A percentile compares a stretch with the other conserved stretches of the same genome.
These are phyloP conservation scores for Trichosurus vulpecula DNA, from an alignment of 2,797 vertebrate species.

Conservation along the genomic window DNA sequence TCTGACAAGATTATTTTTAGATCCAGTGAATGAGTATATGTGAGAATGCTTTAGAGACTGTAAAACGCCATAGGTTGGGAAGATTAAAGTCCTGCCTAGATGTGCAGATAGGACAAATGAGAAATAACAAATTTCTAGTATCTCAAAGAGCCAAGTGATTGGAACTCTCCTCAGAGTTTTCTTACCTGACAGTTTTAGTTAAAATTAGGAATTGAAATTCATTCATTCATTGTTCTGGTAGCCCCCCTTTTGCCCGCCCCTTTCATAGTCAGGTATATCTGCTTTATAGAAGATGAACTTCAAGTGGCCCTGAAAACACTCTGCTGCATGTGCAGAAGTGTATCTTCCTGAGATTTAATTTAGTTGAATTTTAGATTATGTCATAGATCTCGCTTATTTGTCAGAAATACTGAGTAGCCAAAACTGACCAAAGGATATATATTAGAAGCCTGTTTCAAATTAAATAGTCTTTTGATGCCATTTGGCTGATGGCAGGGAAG, in stretches of 20 bases:
- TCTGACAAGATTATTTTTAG: background rate
- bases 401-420: slow-evolving; percentile 18
- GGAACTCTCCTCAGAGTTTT: background rate
- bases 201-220: background rate
- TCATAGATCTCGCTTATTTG: background rate
- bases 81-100: slow-evolving; percentile 12
- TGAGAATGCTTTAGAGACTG: background rate
- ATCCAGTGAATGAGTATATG: background rate
- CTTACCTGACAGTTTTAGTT: slow-evolving; percentile 7
- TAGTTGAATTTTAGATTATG: background rate
- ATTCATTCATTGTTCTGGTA: no score
- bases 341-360: slow-evolving; percentile 18
- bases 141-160: background rate
- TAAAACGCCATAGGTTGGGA: background rate
- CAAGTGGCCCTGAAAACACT: no score
- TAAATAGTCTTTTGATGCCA: no score
- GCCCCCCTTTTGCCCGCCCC: no score
- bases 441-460: slow-evolving; percentile 16
- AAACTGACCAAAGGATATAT: slow-evolving; percentile 4
- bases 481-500: no score
- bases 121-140: background rate
- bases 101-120: background rate
- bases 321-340: no score
- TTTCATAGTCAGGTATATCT: no score
- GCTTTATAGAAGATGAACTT: no score